Base-by-base conservation (phyloP, 2,113 vertebrate genomes). In the Siniperca chuatsi region DNA sequence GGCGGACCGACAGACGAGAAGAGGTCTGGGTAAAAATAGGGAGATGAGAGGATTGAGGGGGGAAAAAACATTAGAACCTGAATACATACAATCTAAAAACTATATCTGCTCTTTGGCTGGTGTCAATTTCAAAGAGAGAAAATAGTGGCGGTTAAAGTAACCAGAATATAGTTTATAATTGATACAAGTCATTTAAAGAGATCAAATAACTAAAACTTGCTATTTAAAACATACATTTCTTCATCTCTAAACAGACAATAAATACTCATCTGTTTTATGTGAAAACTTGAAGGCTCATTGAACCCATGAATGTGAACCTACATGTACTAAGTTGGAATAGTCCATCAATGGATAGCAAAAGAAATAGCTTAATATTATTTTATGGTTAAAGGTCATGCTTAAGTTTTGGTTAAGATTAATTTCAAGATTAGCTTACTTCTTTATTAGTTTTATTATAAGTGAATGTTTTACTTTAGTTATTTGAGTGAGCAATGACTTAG, bases 1-100 rank as follows among this genome's bases (percentile, higher is more conserved):
- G 98, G n/a, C 98, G 97, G 58, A 98, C 97, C 4, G 98, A 91
- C 55, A 99, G 88, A 75, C 98, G 97, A 54, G 98, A 99, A 6
- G 98, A 98, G 21, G 96, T 96, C 98, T 99, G 92, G 42, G 75
- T 61, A 60, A 29, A 86, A 69, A 88, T 8, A 46, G 70, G 92
- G 23, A 89, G 46, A 81, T 72, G 83, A 85, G 72, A 78, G 65
- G 61, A 64, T 18, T 55, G 64, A 65, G 48, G 46, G 10, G 54
- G 12, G 29, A 65, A 33, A 16, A 2, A 69, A 52, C 2, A 68
- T 86, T 70, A 92, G 80, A 80, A 54, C 11, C 18, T 9, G 50
- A 55, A 35, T 18, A 5, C 12, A 23, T 3, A 44, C 0, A 23
- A 4, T 18, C 52, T 16, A 13, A 42, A 20, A 60, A 23, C 23